A percentile compares a stretch with the other conserved stretches of the same genome.
phyloP scores from a whole-genome alignment of 2,797 vertebrate species.

The Peromyscus aztecus region DNA sequence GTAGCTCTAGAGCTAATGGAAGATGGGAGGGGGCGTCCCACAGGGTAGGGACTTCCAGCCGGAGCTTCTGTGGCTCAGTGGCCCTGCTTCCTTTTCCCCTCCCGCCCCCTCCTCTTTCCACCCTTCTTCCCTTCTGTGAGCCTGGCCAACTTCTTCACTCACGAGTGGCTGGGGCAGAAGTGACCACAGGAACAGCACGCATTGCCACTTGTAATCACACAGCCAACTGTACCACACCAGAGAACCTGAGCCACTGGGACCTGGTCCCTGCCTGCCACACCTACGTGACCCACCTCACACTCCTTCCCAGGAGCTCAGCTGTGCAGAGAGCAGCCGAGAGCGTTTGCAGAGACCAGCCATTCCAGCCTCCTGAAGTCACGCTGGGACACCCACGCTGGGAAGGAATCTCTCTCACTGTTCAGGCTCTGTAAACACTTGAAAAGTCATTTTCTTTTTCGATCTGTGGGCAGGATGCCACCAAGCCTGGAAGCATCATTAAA shows the following conservation, averaged over 20 bases:
- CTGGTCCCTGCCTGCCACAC: neutral
- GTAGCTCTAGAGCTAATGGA: neutral
- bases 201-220: no score
- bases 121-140: neutral
- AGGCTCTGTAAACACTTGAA: conserved; percentile 60
- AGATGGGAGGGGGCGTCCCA: neutral
- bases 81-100: neutral
- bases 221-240: neutral
- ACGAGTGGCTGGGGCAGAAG: neutral
- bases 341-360: neutral
- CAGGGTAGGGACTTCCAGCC: fast-evolving
- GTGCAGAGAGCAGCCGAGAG: neutral
- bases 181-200: fast-evolving
- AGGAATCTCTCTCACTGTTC: conserved; percentile 34
- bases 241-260: neutral
- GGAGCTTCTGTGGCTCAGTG: neutral
- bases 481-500: conserved; percentile 79
- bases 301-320: neutral
- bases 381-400: neutral
- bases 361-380: neutral
- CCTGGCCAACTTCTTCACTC: neutral
- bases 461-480: conserved; percentile 71
- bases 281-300: neutral
- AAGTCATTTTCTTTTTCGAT: conserved; percentile 75
- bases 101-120: neutral